These are phyloP conservation scores for Piscicola geometra DNA, from an alignment of 2,888 invertebrate genomes.

Conservation along the genomic window DNA sequence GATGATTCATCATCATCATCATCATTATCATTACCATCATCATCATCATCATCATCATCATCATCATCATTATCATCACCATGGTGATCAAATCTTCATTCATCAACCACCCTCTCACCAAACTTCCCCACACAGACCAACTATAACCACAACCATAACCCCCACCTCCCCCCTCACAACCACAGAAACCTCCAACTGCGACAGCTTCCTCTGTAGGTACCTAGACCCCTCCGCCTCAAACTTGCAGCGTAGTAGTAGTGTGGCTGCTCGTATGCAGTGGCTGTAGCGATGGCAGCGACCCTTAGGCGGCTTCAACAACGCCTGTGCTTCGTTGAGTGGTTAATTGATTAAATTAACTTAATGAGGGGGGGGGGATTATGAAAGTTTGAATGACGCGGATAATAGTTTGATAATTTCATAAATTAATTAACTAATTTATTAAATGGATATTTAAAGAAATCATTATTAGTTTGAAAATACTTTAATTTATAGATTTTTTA, in stretches of 20 bases:
- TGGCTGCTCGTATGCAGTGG: conserved; percentile 72
- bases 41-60: no score
- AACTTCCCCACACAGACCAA: not conserved
- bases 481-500: no score
- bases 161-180: not conserved
- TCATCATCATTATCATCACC: no score
- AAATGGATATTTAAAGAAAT: not conserved
- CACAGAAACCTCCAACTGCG: conserved; percentile 72
- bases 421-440: no score
- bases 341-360: no score
- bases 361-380: no score
- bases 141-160: not conserved
- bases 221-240: conserved; percentile 72
- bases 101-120: not conserved
- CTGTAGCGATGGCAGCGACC: conserved; percentile 55
- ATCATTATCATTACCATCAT: no score
- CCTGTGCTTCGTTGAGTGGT: not conserved
- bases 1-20: no score
- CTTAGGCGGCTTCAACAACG: not conserved
- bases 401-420: no score
- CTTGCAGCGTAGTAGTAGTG: conserved; percentile 71
- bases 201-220: conserved; percentile 79
- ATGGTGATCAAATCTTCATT: no score
- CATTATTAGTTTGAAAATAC: conserved; percentile 6
- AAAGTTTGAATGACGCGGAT: no score